Evolutionary conservation across 1,140 invertebrate genomes (phyloP).

Genomic region (Odontomachus brunneus): DNA sequence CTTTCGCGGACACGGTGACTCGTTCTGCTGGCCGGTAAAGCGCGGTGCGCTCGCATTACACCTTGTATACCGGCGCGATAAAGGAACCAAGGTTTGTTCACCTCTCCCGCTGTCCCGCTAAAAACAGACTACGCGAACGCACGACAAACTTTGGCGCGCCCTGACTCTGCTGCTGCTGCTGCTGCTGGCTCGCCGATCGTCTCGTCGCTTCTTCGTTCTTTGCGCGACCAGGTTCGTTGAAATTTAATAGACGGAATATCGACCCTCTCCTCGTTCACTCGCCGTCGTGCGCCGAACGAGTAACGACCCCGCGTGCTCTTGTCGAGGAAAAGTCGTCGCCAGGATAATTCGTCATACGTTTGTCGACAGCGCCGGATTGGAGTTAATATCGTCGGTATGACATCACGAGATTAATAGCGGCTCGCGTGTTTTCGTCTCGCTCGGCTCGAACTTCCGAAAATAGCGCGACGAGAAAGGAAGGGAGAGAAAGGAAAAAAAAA

Average conservation of each 20-base stretch:
- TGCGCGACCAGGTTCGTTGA: background rate
- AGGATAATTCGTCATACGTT: conserved; percentile 38
- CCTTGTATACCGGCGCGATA: conserved; percentile 40
- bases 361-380: conserved; percentile 21
- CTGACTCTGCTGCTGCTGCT: too few relatives aligned
- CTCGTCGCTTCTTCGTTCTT: background rate
- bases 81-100: conserved; percentile 78
- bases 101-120: conserved; percentile 66
- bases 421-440: conserved; percentile 27
- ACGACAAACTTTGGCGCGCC: background rate
- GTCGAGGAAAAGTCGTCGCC: background rate
- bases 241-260: conserved; percentile 16
- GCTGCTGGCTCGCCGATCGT: too few relatives aligned
- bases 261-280: background rate
- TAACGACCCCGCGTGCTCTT: background rate
- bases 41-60: background rate
- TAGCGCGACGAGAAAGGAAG: conserved; percentile 24
- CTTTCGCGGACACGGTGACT: background rate
- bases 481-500: background rate
- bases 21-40: background rate
- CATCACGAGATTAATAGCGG: conserved; percentile 45
- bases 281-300: background rate
- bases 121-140: conserved; percentile 28
- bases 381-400: conserved; percentile 16
- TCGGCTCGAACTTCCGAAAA: conserved; percentile 22